Conservation (phyloP, 2,113 vertebrate species). For the human region GRCh38 chr20:13510001-13510500, state of each 20-base stretch:
- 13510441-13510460: conserved; percentile 56
- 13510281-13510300: conserved; percentile 63
- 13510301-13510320: conserved; percentile 63
- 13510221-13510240: conserved; percentile 21
- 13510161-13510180: neutral
- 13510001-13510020: too few relatives aligned
- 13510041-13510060: too few relatives aligned
- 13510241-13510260: conserved; percentile 52
- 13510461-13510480: conserved; percentile 75
- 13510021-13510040: too few relatives aligned
- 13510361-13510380: conserved; percentile 73
- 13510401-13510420: conserved; percentile 62
- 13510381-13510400: conserved; percentile 68
- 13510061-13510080: too few relatives aligned
- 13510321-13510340: conserved; percentile 50
- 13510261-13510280: conserved; percentile 69
- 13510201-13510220: conserved; percentile 29
- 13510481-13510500: conserved; percentile 71
- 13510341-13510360: conserved; percentile 70
- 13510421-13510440: conserved; percentile 74
- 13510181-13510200: neutral
- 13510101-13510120: conserved; percentile 41
- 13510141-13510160: neutral
- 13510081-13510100: too few relatives aligned
- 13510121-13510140: neutral